A percentile compares a stretch with the other conserved stretches of the same genome.
Conservation (phyloP, 2,113 vertebrate species). For the Dendropsophus ebraccatus region DNA sequence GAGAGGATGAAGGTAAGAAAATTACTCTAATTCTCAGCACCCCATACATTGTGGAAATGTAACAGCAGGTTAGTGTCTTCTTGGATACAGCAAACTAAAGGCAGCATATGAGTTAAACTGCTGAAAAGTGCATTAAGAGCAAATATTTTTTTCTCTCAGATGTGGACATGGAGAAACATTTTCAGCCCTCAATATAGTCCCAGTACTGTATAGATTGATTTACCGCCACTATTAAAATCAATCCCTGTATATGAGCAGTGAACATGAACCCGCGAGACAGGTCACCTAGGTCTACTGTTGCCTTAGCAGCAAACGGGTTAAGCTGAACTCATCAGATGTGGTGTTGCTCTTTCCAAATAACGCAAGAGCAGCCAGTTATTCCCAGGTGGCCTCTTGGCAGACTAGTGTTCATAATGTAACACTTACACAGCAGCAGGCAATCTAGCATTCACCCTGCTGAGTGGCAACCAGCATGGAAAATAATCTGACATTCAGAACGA, state of each 20-base stretch:
- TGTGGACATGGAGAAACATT: too few species aligned
- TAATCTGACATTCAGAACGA: slow-evolving; percentile 46
- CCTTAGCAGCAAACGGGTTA: slow-evolving; percentile 8
- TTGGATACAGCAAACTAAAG: too few species aligned
- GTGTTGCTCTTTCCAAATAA: slow-evolving; percentile 29
- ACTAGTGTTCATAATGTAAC: slow-evolving; percentile 13
- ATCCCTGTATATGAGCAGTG: not conserved
- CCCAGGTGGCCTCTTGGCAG: slow-evolving; percentile 44
- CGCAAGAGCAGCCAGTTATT: slow-evolving; percentile 2
- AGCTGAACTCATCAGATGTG: not conserved
- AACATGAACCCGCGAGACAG: not conserved
- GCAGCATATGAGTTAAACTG: too few species aligned
- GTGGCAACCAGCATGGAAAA: slow-evolving; percentile 54
- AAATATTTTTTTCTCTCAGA: too few species aligned
- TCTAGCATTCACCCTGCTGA: slow-evolving; percentile 36
- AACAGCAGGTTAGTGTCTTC: too few species aligned
- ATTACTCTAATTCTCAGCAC: too few species aligned
- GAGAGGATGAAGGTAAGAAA: too few species aligned
- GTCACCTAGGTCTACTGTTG: not conserved
- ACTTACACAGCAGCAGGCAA: slow-evolving; percentile 39
- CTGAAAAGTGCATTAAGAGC: too few species aligned
- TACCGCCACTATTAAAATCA: not conserved
- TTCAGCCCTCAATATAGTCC: too few species aligned
- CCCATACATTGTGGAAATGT: too few species aligned
- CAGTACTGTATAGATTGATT: too few species aligned